These are phyloP conservation scores for Rhagophthalmus giganteus DNA, from an alignment of 2,888 invertebrate genomes.

Conservation along the genomic window DNA sequence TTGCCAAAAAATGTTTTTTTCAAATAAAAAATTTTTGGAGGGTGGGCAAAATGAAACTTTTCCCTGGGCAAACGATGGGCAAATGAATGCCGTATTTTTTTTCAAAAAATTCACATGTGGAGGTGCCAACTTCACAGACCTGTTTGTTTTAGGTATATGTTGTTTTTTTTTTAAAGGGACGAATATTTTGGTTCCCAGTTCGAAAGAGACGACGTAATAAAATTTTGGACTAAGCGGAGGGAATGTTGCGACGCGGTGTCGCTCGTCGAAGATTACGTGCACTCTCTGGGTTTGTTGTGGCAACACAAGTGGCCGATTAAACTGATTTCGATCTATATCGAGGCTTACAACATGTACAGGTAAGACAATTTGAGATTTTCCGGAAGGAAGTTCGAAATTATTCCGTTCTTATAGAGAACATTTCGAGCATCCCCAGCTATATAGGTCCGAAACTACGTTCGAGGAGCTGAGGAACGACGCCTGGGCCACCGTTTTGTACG, in stretches of 20 bases:
- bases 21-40: no score
- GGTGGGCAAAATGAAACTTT: no score
- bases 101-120: no score
- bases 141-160: no score
- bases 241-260: conserved; percentile 63
- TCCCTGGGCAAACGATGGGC: no score
- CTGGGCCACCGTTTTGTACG: conserved; percentile 58
- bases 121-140: no score
- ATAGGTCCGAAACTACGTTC: conserved; percentile 50
- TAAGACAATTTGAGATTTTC: conserved; percentile 19
- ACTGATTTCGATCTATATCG: conserved; percentile 62
- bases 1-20: no score
- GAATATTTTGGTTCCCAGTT: conserved; percentile 68
- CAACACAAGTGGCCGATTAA: conserved; percentile 66
- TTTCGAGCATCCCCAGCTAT: conserved; percentile 57
- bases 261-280: conserved; percentile 64
- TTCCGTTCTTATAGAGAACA: conserved; percentile 54
- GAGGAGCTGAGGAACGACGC: conserved; percentile 56
- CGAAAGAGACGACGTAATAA: conserved; percentile 67
- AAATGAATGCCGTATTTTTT: no score
- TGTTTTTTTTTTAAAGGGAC: no score
- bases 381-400: conserved; percentile 6
- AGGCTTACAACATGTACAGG: conserved; percentile 60
- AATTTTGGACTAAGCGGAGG: conserved; percentile 64
- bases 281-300: conserved; percentile 65